A percentile compares a stretch with the other conserved stretches of the same genome.
Conservation (phyloP, 1,140 invertebrate species). For the Cotesia typhae region DNA sequence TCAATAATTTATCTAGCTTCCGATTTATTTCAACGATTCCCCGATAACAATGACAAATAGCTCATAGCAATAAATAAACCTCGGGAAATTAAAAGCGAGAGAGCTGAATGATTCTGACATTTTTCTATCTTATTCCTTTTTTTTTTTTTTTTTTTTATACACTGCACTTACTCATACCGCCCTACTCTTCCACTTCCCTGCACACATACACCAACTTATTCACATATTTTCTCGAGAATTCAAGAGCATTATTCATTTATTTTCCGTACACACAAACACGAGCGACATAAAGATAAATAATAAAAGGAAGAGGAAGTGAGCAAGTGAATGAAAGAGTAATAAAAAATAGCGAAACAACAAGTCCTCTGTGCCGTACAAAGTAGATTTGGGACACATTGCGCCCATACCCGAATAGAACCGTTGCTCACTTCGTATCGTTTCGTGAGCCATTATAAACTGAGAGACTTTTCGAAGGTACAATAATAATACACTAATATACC, state of each 20-base stretch:
- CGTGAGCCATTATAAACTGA: no score
- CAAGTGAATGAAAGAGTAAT: not conserved
- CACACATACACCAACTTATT: not conserved
- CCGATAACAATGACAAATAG: constrained; percentile 29
- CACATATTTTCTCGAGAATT: not conserved
- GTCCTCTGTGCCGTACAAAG: no score
- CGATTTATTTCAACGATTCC: constrained; percentile 7
- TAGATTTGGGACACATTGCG: no score
- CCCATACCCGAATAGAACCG: no score
- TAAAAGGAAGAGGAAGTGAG: not conserved
- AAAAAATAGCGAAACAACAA: not conserved
- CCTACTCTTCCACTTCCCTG: no score
- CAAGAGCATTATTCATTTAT: constrained; percentile 5
- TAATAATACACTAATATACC: no score
- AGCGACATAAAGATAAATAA: not conserved
- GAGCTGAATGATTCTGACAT: not conserved
- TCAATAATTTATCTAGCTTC: constrained; percentile 5
- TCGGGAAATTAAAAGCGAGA: constrained; percentile 20
- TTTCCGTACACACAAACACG: not conserved
- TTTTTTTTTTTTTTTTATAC: not conserved
- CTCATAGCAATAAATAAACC: constrained; percentile 22
- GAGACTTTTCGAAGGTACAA: no score
- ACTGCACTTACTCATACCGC: no score
- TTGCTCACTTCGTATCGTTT: no score
- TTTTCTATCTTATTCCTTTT: not conserved